Conservation (phyloP, 2,888 invertebrate species). For the Heliconius erato region DNA sequence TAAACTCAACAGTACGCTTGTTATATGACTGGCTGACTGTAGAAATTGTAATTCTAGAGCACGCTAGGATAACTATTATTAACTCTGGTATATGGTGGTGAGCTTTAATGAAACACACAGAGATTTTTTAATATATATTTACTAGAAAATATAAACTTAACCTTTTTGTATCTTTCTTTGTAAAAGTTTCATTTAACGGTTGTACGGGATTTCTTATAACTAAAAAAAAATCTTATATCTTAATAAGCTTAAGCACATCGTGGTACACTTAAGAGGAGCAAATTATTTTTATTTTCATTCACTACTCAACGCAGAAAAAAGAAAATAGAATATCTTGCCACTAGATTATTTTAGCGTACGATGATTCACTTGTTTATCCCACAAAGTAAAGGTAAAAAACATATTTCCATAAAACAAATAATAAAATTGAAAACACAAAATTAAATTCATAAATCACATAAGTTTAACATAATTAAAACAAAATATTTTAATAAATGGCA, state of each 20-base stretch:
- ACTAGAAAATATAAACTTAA: neutral
- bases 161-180: neutral
- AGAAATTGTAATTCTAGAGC: slow-evolving; percentile 39
- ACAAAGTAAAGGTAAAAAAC: too few relatives aligned
- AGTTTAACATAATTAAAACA: neutral
- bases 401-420: too few relatives aligned
- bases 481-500: neutral
- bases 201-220: too few relatives aligned
- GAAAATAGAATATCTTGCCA: too few relatives aligned
- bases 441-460: neutral
- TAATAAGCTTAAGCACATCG: too few relatives aligned
- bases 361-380: too few relatives aligned
- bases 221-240: too few relatives aligned
- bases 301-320: too few relatives aligned
- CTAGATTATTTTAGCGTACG: too few relatives aligned
- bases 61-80: slow-evolving; percentile 35
- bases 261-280: too few relatives aligned
- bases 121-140: neutral
- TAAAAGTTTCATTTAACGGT: neutral
- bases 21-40: slow-evolving; percentile 28
- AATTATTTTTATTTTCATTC: too few relatives aligned
- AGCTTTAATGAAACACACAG: slow-evolving; percentile 1
- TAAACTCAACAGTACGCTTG: slow-evolving; percentile 24
- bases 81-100: slow-evolving; percentile 19
- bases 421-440: neutral